Evolutionary conservation across 2,113 vertebrate species (phyloP), one percentile per base, ranked within the genome.

Genomic region (Orthonyx spaldingii): DNA sequence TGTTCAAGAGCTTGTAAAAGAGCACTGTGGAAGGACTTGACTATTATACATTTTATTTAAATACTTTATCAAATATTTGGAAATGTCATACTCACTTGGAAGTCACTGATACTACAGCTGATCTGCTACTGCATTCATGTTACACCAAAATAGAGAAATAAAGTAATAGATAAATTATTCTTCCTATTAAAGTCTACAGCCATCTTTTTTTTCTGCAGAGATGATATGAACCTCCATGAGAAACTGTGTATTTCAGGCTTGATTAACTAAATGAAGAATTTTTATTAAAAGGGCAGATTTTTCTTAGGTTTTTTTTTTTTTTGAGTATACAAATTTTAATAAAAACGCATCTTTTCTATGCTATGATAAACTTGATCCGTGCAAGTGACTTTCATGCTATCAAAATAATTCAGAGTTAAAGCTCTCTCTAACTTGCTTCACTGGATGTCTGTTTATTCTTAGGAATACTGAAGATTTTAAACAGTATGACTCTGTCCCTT

Each of bases 401-500:
- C 83, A 92, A 89, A 96, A 91, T 94, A 96, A 93, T 94, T 84
- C 65, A 37, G 55, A 89, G 76, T 91, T 93, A 94, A 96, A 93
- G 39, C 37, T 74, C 39, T 79, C 49, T 82, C 78, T 90, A 72
- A 71, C 84, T 87, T 72, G 37, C 93, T 96, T 95, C 81, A 47
- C 92, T 96, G 93, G 94, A 89, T 92, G 84, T 96, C 76, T 96
- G 92, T 96, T 97, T 96, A 94, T 76, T 87, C 66, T 91, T 84
- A 94, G 46, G 55, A 92, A 94, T 79, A 94, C 81, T 52, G 77
- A 93, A 89, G 89, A 85, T 89, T 96, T 93, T 91, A 96, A 97
- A 94, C 95, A 96, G 92, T 97, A 85, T 96, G 96, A 95, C 91
- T 96, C 86, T 96, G 92, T 97, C 95, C 91, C 86, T 79, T 94